Conservation (phyloP, 1,140 invertebrate genomes). For the Drosophila rhopaloa region DNA sequence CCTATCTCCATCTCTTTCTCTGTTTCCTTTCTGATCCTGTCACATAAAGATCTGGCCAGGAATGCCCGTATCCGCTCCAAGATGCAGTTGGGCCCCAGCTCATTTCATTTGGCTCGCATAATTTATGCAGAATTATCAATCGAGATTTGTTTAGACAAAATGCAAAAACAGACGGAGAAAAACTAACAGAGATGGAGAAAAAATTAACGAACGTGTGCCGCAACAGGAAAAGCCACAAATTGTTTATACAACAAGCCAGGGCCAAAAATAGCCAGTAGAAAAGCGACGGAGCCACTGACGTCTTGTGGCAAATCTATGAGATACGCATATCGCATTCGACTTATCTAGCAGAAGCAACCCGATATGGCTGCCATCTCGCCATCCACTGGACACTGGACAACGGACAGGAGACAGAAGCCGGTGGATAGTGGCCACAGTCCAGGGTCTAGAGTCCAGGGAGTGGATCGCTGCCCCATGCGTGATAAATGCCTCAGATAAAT, state of each 20-base stretch:
- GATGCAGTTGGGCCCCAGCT: conserved; percentile 52
- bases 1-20: conserved; percentile 9
- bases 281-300: conserved; percentile 13
- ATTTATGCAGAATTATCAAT: conserved; percentile 78
- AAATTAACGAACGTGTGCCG: conserved; percentile 48
- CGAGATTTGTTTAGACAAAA: conserved; percentile 75
- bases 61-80: conserved; percentile 60
- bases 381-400: conserved; percentile 21
- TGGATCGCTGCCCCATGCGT: conserved; percentile 44
- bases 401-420: conserved; percentile 6
- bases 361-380: conserved; percentile 61
- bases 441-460: conserved; percentile 16
- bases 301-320: conserved; percentile 73
- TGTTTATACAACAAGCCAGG: conserved; percentile 62
- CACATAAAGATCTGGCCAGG: conserved; percentile 50
- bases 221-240: conserved; percentile 73
- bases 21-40: conserved; percentile 52
- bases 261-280: conserved; percentile 69
- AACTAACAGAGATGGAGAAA: conserved; percentile 10
- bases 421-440: neutral
- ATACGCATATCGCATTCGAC: conserved; percentile 82
- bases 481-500: conserved; percentile 81
- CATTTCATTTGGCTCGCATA: conserved; percentile 69
- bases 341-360: conserved; percentile 73
- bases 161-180: conserved; percentile 41